Evolutionary conservation across 2,888 invertebrate species (phyloP).

Genomic region (Andrena bicolor): DNA sequence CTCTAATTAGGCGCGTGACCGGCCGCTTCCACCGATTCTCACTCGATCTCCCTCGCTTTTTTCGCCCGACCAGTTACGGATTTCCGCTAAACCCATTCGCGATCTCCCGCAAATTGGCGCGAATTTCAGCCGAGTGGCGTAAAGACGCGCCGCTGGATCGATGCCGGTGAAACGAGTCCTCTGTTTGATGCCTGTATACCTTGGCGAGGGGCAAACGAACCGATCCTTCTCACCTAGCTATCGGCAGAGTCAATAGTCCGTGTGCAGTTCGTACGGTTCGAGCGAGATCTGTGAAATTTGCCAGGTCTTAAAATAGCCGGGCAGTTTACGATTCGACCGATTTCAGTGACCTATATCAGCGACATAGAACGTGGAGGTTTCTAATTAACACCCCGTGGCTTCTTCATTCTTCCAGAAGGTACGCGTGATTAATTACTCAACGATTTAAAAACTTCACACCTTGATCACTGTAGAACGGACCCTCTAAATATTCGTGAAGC

Average conservation of each 20-base stretch:
- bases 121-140: constrained; percentile 23
- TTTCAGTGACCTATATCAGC: not conserved
- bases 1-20: constrained; percentile 76
- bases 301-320: constrained; percentile 1
- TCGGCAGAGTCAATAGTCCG: constrained; percentile 16
- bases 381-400: no score
- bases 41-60: constrained; percentile 49
- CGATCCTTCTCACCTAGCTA: constrained; percentile 30
- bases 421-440: no score
- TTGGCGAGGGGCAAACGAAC: not conserved
- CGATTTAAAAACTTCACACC: no score
- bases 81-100: constrained; percentile 46
- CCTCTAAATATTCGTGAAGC: not conserved
- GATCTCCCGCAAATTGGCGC: constrained; percentile 50
- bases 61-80: constrained; percentile 53
- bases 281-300: not conserved
- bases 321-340: not conserved
- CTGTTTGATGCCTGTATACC: not conserved
- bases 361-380: not conserved
- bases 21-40: constrained; percentile 58
- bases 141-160: constrained; percentile 19
- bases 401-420: no score
- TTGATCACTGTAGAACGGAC: not conserved
- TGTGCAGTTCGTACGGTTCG: not conserved
- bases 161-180: not conserved